Percentiles rank a stretch among this genome's conserved stretches.
Conservation (phyloP, 2,888 invertebrate genomes). For the Cheilosia impressa region DNA sequence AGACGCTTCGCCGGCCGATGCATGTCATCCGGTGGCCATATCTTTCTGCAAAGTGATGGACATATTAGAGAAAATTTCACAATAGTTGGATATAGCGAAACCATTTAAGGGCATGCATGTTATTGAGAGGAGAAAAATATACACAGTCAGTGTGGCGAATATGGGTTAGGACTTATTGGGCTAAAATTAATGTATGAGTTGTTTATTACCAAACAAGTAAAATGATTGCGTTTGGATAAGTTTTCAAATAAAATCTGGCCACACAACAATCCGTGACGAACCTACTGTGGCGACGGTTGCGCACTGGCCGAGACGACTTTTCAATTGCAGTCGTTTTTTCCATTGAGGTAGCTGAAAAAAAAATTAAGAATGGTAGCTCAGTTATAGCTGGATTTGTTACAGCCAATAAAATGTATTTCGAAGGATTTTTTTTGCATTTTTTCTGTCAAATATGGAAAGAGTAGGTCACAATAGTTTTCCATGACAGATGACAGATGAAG, state of each 20-base stretch:
- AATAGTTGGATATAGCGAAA: not conserved
- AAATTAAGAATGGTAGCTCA: not conserved
- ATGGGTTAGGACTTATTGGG: constrained; percentile 20
- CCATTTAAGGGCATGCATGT: constrained; percentile 29
- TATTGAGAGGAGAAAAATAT: constrained; percentile 15
- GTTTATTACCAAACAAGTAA: constrained; percentile 72
- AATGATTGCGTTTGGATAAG: constrained; percentile 62
- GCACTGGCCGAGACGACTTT: constrained; percentile 85
- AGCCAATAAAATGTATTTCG: too few species aligned
- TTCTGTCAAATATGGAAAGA: too few species aligned
- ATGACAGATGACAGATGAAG: too few species aligned
- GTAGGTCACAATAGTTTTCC: too few species aligned
- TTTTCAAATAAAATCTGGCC: constrained; percentile 61
- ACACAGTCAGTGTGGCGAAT: not conserved
- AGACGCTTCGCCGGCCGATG: constrained; percentile 88
- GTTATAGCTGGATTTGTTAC: too few species aligned
- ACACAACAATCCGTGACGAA: constrained; percentile 82
- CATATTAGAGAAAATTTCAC: not conserved
- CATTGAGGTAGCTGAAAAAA: constrained; percentile 61
- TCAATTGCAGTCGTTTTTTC: constrained; percentile 48
- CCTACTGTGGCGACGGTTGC: constrained; percentile 90
- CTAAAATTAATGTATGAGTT: constrained; percentile 57
- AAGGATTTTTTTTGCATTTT: too few species aligned
- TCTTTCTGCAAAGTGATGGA: constrained; percentile 78
- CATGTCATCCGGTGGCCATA: constrained; percentile 83